Evolutionary conservation across 1,140 invertebrate species (phyloP), one percentile per base, ranked within the genome.

Genomic region (Psilanteris sp.): DNA sequence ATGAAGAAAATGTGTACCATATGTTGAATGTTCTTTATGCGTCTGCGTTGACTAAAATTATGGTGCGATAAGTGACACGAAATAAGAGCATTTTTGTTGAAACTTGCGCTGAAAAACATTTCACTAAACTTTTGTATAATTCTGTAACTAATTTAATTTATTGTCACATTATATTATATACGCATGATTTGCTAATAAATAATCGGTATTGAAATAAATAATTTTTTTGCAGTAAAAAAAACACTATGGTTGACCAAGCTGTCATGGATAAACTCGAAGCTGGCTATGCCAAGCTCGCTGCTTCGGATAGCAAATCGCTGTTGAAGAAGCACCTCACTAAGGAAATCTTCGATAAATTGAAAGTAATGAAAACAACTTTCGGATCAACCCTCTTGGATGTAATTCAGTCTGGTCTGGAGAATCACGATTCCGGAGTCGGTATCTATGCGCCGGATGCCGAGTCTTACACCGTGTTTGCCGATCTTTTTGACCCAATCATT

Each of bases 381-480:
- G 95, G 94, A 50, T 96, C 96, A 41, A 95, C 94, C 41, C 92
- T 97, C 32, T 90, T 97, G 75, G 96, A 98, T 90, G 94, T 95
- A 77, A 95, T 97, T 84, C 96, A 97, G 88, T 97, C 96, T 76
- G 94, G 95, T 88, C 85, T 96, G 82, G 95, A 96, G 88, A 96
- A 97, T 86, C 92, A 91, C 76, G 95, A 96, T 87, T 96, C 96
- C 54, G 96, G 96, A 76, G 94, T 97, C 43, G 97, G 97, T 87
- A 96, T 98, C 89, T 98, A 98, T 81, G 97, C 97, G 44, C 96
- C 97, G 18, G 97, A 98, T 89, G 95, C 96, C 66, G 96, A 98
- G 84, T 87, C 96, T 18, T 98, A 98, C 90, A 93, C 93, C 76
- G 90, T 95, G 2, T 98, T 98, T 85, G 91, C 94, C 59, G 94